These are phyloP conservation scores for Pissodes strobi DNA, from an alignment of 1,140 invertebrate species.

Conservation along the genomic window DNA sequence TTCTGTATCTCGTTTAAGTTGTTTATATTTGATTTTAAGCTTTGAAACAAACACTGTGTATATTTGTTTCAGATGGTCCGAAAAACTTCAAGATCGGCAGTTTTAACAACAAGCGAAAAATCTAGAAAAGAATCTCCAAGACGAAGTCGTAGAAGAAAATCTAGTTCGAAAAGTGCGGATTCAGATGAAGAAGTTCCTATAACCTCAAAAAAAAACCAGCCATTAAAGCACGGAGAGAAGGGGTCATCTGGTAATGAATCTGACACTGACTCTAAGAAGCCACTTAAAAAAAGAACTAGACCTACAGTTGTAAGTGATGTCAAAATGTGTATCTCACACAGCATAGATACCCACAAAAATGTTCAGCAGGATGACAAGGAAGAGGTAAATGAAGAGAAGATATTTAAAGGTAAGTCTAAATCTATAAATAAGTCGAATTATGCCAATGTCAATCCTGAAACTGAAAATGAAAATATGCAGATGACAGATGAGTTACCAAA, in stretches of 20 bases:
- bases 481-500: constrained; percentile 51
- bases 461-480: constrained; percentile 52
- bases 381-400: constrained; percentile 45
- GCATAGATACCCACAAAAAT: neutral
- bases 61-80: constrained; percentile 27
- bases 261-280: constrained; percentile 27
- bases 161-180: constrained; percentile 14
- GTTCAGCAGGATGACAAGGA: constrained; percentile 26
- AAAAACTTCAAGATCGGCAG: constrained; percentile 14
- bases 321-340: neutral
- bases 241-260: constrained; percentile 23
- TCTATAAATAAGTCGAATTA: constrained; percentile 52
- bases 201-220: neutral
- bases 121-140: constrained; percentile 2
- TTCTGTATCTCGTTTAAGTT: too few relatives aligned
- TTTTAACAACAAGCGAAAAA: constrained; percentile 29
- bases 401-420: constrained; percentile 55
- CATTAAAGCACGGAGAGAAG: constrained; percentile 1
- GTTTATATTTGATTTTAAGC: too few relatives aligned
- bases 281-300: constrained; percentile 26
- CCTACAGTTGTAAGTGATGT: constrained; percentile 2
- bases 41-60: too few relatives aligned
- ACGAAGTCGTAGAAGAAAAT: constrained; percentile 12
- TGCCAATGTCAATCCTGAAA: constrained; percentile 45
- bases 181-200: constrained; percentile 19